Evolutionary conservation across 92 coral and sea anemone species (phyloP).

Genomic region (Pocillopora meandrina): DNA sequence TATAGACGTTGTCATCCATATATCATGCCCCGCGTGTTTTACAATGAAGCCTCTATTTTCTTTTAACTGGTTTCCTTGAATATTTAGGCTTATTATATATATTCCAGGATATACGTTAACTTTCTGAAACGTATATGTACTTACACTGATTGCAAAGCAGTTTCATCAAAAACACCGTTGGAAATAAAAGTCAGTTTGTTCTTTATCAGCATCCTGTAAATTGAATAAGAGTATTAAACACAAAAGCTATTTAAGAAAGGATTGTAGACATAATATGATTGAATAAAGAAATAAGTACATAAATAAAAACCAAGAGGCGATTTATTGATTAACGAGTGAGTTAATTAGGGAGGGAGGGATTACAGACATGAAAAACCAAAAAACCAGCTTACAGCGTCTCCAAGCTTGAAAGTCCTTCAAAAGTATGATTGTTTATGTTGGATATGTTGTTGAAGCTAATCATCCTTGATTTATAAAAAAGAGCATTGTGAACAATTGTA

Average conservation of each 20-base stretch:
- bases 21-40: too few species aligned
- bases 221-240: background rate
- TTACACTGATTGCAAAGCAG: background rate
- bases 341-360: too few species aligned
- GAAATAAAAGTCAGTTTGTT: background rate
- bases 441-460: slow-evolving; percentile 11
- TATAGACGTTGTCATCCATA: too few species aligned
- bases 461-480: background rate
- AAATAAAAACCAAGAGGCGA: background rate
- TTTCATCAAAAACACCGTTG: background rate
- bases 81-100: too few species aligned
- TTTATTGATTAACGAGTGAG: background rate
- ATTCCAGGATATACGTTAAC: too few species aligned
- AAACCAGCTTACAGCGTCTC: background rate
- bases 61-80: too few species aligned
- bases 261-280: background rate
- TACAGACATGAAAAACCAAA: background rate
- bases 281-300: background rate
- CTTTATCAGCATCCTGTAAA: slow-evolving; percentile 1
- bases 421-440: background rate
- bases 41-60: too few species aligned
- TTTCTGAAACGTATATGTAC: background rate
- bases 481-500: background rate
- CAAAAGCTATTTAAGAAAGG: background rate
- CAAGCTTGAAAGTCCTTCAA: slow-evolving; percentile 17